phyloP scores from a whole-genome alignment of 2,113 vertebrate species.

The Pica pica region DNA sequence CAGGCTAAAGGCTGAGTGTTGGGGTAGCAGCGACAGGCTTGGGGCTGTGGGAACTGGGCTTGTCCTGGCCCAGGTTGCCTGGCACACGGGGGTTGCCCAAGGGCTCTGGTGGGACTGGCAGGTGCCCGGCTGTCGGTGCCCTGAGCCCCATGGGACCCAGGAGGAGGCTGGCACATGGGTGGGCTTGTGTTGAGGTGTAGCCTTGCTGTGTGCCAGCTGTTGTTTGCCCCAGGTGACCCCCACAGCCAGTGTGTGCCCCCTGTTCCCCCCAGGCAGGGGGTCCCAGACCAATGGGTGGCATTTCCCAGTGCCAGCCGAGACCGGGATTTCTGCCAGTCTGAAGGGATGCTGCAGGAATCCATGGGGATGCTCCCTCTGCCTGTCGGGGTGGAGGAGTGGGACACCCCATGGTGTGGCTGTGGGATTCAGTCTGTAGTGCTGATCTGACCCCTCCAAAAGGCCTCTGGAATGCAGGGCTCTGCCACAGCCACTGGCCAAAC shows the following conservation, averaged over 20 bases:
- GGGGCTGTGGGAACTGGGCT: not conserved
- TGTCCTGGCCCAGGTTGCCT: not conserved
- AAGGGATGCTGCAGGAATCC: not conserved
- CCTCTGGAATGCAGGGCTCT: not conserved
- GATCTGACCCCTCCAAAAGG: not conserved
- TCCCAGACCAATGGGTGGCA: fast-evolving
- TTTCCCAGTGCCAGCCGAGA: not conserved
- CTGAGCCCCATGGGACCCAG: not conserved
- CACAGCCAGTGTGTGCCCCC: not conserved
- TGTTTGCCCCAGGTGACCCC: not conserved
- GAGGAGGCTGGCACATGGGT: fast-evolving
- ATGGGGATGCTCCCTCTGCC: not conserved
- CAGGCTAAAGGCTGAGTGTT: fast-evolving
- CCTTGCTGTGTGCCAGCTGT: fast-evolving
- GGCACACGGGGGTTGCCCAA: fast-evolving
- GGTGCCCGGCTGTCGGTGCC: fast-evolving
- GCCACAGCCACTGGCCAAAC: not conserved
- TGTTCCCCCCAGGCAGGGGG: no score
- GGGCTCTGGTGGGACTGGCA: not conserved
- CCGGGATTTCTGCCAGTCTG: not conserved
- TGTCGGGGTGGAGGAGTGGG: not conserved
- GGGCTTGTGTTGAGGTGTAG: not conserved
- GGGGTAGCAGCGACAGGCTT: fast-evolving
- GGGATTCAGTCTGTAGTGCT: fast-evolving
- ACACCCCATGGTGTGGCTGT: not conserved